Base-by-base conservation (phyloP, 2,797 vertebrate genomes). In the Melanogrammus aeglefinus region DNA sequence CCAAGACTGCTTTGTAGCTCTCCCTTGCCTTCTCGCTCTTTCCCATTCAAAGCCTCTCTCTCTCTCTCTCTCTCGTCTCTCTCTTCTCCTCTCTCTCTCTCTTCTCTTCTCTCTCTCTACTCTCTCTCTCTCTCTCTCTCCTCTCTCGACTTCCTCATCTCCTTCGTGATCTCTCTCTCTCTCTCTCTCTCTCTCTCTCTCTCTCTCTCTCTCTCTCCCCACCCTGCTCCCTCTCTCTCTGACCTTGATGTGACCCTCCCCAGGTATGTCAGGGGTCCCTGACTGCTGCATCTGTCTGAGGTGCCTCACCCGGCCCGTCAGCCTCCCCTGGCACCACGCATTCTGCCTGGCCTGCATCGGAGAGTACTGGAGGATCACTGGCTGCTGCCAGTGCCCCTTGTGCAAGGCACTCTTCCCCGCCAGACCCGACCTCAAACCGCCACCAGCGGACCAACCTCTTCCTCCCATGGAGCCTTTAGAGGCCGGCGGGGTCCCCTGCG, bases 281-380 rank as follows among this genome's bases (percentile, higher is more conserved):
- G 57, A 63, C 57, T 63, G 57, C 57, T n/a, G 57, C 21, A 80
- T 92, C 63, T 93, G 90, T 74, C 35, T 74, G 63, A 72, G 83
- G 0, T 47, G 90, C 75, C 91, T 89, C 82, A 89, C 18, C 12
- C 83, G 89, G 41, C 91, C 91, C 0, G 88, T 90, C 78, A 87
- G 87, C 0, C 88, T 85, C 0, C 87, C 88, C 0, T 92, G 89
- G 5, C 88, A 89, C 10, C 91, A 92, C 83, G 90, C 66, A 80
- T 91, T 92, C 85, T 92, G 91, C 63, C 87, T 85, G 57, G 73
- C 77, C 73, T 92, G 90, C 78, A 85, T 92, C 12, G 77, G 21
- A 6, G 47, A 41, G 27, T 82, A 72, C n/a, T 91, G 89, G 89
- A 86, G 85, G 57, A 21, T n/a, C 72, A 69, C 47, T 1, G 82